Evolutionary conservation across 1,140 invertebrate species (phyloP), one percentile per base, ranked within the genome.

Genomic region (Rhagoletis pomonella): DNA sequence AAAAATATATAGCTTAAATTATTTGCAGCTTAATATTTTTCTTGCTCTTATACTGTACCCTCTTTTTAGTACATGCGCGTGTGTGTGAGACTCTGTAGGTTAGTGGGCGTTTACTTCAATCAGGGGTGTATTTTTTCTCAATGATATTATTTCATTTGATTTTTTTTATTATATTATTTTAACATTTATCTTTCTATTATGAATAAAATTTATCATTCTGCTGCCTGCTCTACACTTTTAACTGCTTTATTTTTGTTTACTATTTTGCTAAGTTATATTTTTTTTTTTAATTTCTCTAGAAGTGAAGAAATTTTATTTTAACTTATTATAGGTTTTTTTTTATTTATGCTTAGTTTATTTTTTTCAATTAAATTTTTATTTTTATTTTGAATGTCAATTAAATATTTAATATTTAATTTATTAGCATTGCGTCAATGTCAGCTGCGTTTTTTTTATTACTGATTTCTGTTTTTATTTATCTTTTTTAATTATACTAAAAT

Each of bases 221-320:
- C 4, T 44, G 17, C 60, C 17, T 44, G 14, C 4, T 7, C 5
- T 55, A 5, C 42, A 17, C 44, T 44, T 73, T 73, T 55, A 55
- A 17, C 67, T 73, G 39, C 17, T 73, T 47, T 4, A 39, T 29
- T 29, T 29, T 29, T 29, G 4, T 9, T 44, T 73, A 29, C 29
- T 29, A 29, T 29, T 69, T 44, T 47, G 42, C 42, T 73, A 39
- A 39, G 1, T 73, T 73, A 44, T 55, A 44, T 86, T 86, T 86
- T 42, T 86, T 86, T 17, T 64, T 86, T 50, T 86, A 29, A 86
- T 64, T 64, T 65, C 42, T n/a, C 67, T 73, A 73, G 29, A 73
- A 73, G 67, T 44, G 67, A 44, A 73, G 67, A 17, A 81, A 88
- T 84, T 88, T 86, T 88, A 85, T 73, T 81, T 77, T 87, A 84